Evolutionary conservation across 2,888 invertebrate genomes (phyloP).

Genomic region (Octonoba sinensis): DNA sequence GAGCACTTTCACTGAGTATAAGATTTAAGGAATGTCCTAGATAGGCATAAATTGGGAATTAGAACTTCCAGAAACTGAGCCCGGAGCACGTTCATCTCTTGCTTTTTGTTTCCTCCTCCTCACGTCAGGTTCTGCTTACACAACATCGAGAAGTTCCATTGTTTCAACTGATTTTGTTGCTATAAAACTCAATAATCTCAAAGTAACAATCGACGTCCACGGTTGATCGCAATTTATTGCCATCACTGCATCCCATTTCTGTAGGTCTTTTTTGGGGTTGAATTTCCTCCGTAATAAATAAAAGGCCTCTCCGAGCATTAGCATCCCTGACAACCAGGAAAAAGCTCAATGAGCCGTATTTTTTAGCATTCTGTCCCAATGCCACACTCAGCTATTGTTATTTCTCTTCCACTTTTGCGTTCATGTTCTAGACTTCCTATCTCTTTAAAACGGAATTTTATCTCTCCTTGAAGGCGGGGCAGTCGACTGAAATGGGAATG

Average conservation of each 20-base stretch:
- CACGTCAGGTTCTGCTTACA: conserved; percentile 38
- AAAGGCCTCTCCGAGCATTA: conserved; percentile 35
- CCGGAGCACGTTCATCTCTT: conserved; percentile 19
- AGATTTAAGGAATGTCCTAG: conserved; percentile 10
- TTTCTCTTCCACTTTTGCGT: conserved; percentile 24
- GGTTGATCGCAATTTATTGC: conserved; percentile 51
- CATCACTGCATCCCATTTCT: conserved; percentile 26
- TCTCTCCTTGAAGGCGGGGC: too few species aligned
- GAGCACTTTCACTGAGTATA: conserved; percentile 13
- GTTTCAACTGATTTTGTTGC: conserved; percentile 48
- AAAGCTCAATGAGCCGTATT: conserved; percentile 39
- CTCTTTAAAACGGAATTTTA: too few species aligned
- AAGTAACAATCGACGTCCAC: conserved; percentile 56
- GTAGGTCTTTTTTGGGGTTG: conserved; percentile 21
- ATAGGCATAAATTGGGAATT: conserved; percentile 31
- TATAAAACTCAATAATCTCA: conserved; percentile 57
- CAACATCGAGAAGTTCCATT: conserved; percentile 36
- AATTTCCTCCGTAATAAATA: conserved; percentile 40
- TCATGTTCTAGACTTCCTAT: conserved; percentile 18
- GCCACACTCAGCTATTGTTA: conserved; percentile 34
- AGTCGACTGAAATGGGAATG: neutral
- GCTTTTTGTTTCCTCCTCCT: conserved; percentile 44
- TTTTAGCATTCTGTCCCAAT: conserved; percentile 34
- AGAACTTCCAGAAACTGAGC: conserved; percentile 33
- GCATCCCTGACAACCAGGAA: conserved; percentile 43